phyloP scores from a whole-genome alignment of 2,113 vertebrate species.

The Nesogale talazaci region DNA sequence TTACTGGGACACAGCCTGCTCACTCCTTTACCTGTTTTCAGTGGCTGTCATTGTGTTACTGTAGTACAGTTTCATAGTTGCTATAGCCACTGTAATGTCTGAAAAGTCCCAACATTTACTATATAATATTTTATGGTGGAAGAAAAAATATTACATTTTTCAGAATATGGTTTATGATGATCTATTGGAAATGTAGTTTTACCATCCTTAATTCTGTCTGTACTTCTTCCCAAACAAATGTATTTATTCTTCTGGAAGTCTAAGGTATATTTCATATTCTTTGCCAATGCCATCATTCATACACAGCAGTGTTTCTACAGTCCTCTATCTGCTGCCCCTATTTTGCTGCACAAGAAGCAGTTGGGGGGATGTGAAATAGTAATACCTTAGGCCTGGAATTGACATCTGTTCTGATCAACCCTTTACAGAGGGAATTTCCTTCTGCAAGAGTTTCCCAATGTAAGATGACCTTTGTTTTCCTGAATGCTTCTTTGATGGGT shows the following conservation, averaged over 20 bases:
- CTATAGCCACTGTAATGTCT: background rate
- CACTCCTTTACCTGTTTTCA: background rate
- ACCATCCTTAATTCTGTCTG: background rate
- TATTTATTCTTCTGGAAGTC: background rate
- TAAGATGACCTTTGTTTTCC: background rate
- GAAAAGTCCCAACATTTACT: background rate
- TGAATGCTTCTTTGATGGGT: background rate
- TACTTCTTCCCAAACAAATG: background rate
- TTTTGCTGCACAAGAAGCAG: background rate
- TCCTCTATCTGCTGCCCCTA: background rate
- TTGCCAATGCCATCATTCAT: background rate
- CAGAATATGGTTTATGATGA: too few relatives aligned
- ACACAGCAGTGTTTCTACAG: background rate
- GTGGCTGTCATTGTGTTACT: accelerated
- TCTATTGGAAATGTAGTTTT: too few relatives aligned
- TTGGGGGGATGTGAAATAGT: background rate
- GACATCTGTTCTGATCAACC: background rate
- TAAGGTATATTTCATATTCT: background rate
- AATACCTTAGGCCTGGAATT: background rate
- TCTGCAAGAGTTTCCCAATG: background rate
- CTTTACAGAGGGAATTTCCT: background rate
- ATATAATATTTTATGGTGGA: background rate
- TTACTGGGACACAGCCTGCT: background rate
- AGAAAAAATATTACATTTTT: too few relatives aligned
- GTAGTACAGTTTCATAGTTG: background rate